A percentile compares a stretch with the other conserved stretches of the same genome.
Conservation (phyloP, 1,140 invertebrate species). For the Reticulitermes speratus region DNA sequence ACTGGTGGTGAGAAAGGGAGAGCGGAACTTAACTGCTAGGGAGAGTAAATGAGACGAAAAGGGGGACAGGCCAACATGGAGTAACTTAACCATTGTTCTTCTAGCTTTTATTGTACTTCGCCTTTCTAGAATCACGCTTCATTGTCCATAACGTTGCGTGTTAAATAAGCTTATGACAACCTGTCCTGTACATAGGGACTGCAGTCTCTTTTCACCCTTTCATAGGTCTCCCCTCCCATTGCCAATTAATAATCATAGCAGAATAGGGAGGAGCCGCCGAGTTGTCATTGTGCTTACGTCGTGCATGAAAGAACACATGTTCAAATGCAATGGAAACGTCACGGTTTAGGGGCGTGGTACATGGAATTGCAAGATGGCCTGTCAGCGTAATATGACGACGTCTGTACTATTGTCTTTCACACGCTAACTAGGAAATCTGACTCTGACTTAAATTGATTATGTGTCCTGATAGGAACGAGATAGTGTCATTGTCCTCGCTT, state of each 20-base stretch:
- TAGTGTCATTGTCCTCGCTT: no score
- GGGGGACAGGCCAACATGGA: not conserved
- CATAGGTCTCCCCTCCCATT: not conserved
- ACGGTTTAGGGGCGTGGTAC: not conserved
- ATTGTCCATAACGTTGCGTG: not conserved
- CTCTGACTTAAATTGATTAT: no score
- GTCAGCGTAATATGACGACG: not conserved
- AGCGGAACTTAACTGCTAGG: not conserved
- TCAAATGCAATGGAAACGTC: slow-evolving; percentile 6
- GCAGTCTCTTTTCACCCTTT: not conserved
- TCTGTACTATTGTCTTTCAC: no score
- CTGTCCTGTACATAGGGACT: not conserved
- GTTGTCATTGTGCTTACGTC: not conserved
- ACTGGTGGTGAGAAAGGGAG: not conserved
- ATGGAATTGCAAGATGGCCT: not conserved
- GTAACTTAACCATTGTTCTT: not conserved
- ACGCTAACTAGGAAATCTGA: no score
- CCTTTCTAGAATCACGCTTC: not conserved
- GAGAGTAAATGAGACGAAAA: not conserved
- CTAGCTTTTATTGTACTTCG: not conserved
- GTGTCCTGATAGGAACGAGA: no score
- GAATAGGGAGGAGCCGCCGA: not conserved
- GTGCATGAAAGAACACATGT: not conserved
- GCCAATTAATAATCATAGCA: not conserved
- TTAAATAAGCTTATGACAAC: slow-evolving; percentile 1